Conservation (phyloP, 2,113 vertebrate genomes). For the Hydrolagus affinis region DNA sequence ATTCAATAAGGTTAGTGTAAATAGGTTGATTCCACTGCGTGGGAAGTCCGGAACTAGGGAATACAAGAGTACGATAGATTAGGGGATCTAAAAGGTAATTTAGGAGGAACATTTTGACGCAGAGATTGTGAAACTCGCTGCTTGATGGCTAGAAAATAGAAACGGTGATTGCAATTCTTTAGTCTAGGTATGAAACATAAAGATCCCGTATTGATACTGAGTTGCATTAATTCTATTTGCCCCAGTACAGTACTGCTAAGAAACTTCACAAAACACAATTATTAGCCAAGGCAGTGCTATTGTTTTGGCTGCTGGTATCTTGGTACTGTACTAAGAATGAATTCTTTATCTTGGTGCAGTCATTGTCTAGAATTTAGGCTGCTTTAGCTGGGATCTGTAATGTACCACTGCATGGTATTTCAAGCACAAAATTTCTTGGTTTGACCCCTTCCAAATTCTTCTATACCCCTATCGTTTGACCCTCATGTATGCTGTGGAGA, state of each 20-base stretch:
- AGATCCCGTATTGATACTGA: neutral
- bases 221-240: constrained; percentile 10
- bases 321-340: constrained; percentile 1
- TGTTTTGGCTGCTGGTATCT: neutral
- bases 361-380: neutral
- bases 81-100: no score
- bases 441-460: neutral
- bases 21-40: no score
- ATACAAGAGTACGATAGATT: no score
- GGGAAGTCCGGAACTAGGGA: no score
- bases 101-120: no score
- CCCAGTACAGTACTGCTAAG: neutral
- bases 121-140: no score
- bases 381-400: neutral
- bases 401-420: neutral
- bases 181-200: neutral
- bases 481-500: neutral
- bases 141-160: no score
- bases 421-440: neutral
- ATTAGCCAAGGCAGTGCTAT: neutral
- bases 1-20: no score
- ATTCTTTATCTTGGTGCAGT: neutral
- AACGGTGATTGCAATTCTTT: no score
- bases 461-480: constrained; percentile 15
- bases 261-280: neutral